These are phyloP conservation scores for Leucophora obtusa DNA, from an alignment of 2,888 invertebrate genomes.

Conservation along the genomic window DNA sequence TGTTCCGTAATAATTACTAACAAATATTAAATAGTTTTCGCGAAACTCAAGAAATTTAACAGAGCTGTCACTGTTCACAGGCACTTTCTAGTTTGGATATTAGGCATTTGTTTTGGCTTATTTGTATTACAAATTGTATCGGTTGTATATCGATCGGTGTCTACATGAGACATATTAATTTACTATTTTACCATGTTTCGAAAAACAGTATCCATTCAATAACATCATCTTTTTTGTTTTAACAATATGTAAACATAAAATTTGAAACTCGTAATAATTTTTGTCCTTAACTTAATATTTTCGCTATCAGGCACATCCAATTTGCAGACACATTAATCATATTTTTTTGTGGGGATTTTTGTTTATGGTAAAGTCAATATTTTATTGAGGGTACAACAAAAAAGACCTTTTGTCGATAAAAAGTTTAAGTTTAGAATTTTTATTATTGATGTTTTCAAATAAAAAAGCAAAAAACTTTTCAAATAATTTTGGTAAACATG, in stretches of 20 bases:
- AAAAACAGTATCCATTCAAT: not conserved
- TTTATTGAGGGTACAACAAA: conserved; percentile 37
- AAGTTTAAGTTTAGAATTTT: conserved; percentile 30
- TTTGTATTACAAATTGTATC: no score
- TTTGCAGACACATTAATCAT: conserved; percentile 65
- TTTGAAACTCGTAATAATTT: conserved; percentile 51
- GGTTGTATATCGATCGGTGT: no score
- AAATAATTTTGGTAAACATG: conserved; percentile 49
- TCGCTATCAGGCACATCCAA: conserved; percentile 49
- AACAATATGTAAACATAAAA: conserved; percentile 28
- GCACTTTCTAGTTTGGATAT: no score
- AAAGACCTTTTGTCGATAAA: conserved; percentile 4
- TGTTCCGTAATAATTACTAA: no score
- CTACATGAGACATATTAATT: conserved; percentile 56
- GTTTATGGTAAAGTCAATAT: conserved; percentile 54
- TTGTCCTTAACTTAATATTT: conserved; percentile 40
- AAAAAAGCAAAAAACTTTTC: conserved; percentile 47
- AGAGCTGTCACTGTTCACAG: no score
- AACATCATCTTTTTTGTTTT: not conserved
- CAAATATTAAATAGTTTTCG: no score
- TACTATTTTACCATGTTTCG: conserved; percentile 26
- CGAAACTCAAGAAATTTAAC: no score
- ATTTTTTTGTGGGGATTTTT: conserved; percentile 32
- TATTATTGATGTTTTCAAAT: conserved; percentile 31
- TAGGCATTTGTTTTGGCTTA: no score